Base-by-base conservation (phyloP, 2,888 invertebrate species). In the Callinectes sapidus region DNA sequence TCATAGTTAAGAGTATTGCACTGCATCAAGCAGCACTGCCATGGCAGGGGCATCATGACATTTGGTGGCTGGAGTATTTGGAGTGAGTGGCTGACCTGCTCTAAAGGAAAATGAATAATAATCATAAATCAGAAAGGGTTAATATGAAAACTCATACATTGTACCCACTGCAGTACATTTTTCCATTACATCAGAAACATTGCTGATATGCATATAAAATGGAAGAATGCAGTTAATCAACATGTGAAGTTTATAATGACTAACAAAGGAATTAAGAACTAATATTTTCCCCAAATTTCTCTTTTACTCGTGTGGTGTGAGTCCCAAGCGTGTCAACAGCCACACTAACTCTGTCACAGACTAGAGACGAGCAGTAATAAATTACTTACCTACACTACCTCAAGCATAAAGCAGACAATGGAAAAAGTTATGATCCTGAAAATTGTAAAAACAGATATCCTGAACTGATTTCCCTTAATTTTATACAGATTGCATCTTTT, bases 191-290 rank as follows among this genome's bases (percentile, higher is more conserved):
- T 91, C 92, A 93, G 89, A 93, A 93, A 89, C 85, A 90, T 93
- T 88, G 85, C 87, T 93, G 93, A 93, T 93, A 91, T 92, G 92
- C 92, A 92, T 93, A 93, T 91, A 93, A 93, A 93, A 93, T 91
- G 93, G 93, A 93, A 93, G 91, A 93, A 87, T 93, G 86, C 91
- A 87, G 91, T 93, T 93, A 93, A 93, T 91, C 88, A 92, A 91
- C 89, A 92, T 92, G 86, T 93, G 92, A 86, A 81, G 89, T 89
- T n/a, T 13, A 90, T 85, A 87, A 81, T 85, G 88, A 77, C 81
- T 93, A 89, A 91, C 92, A 92, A 92, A 92, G 90, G 66, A 90
- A 90, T 71, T 71, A 61, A 90, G 61, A 55, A 87, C 87, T 66
- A 88, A 88, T 61, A 55, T 61, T 61, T 54, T 28, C 87, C 87